Percentiles rank a stretch among this genome's conserved stretches.
Conservation (phyloP, 2,888 invertebrate species). For the Chouioia cunea region DNA sequence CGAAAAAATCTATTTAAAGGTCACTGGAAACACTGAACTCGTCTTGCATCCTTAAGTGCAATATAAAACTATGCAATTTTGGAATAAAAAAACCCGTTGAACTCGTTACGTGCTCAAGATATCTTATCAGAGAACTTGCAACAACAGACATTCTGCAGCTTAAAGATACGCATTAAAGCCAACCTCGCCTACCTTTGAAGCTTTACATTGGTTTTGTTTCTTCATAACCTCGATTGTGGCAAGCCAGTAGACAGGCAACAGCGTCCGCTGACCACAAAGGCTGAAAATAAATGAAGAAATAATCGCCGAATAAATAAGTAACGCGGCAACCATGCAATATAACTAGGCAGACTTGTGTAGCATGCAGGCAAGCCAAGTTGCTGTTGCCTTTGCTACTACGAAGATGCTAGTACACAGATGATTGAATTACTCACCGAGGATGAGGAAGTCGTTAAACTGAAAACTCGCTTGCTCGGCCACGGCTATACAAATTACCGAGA, state of each 20-base stretch:
- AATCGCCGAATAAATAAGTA: constrained; percentile 43
- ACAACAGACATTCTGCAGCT: constrained; percentile 7
- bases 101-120: not conserved
- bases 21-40: too few species aligned
- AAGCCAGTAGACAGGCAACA: too few species aligned
- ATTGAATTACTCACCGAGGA: constrained; percentile 34
- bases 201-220: too few species aligned
- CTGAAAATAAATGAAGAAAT: constrained; percentile 39
- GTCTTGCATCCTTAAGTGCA: too few species aligned
- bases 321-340: not conserved
- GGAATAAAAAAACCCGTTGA: too few species aligned
- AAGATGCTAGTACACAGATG: constrained; percentile 9
- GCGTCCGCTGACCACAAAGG: constrained; percentile 23
- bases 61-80: too few species aligned
- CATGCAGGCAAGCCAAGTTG: not conserved
- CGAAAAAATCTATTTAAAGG: too few species aligned
- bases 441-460: constrained; percentile 35
- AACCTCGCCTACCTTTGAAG: not conserved
- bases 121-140: constrained; percentile 7
- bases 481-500: constrained; percentile 41
- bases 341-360: too few species aligned
- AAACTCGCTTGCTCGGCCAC: constrained; percentile 30
- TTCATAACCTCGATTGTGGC: too few species aligned
- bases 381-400: not conserved
- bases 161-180: too few species aligned